Evolutionary conservation across 2,113 vertebrate species (phyloP).

Genomic region (Ploceus nigricollis): DNA sequence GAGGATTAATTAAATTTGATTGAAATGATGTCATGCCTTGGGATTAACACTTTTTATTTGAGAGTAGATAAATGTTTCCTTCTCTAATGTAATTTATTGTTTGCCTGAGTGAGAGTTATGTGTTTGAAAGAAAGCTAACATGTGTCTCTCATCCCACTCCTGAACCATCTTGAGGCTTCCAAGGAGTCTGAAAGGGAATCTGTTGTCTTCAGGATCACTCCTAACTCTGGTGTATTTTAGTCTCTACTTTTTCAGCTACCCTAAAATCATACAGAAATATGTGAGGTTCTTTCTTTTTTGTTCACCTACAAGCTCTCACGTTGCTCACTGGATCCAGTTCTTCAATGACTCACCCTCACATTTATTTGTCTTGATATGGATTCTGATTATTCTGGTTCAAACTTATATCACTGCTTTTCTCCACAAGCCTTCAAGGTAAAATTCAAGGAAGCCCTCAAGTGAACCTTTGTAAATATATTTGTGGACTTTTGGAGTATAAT

Average conservation of each 20-base stretch:
- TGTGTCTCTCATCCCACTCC: not conserved
- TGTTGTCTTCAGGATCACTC: not conserved
- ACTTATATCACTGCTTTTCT: not conserved
- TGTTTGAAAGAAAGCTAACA: not conserved
- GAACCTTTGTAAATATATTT: not conserved
- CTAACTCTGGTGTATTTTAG: not conserved
- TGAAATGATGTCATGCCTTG: not conserved
- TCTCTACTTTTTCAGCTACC: not conserved
- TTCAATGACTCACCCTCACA: not conserved
- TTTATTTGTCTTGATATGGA: not conserved
- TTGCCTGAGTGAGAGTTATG: not conserved
- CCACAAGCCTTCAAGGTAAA: not conserved
- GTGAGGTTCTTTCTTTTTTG: not conserved
- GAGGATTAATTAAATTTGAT: not conserved
- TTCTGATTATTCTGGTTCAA: not conserved
- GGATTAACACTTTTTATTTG: not conserved
- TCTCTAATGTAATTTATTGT: not conserved
- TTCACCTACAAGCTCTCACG: not conserved
- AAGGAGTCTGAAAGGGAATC: not conserved
- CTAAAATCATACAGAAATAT: not conserved
- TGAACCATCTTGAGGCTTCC: not conserved
- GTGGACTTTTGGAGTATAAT: not conserved
- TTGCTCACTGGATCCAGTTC: not conserved
- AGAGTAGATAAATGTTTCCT: not conserved
- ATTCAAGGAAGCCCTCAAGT: not conserved